Evolutionary conservation across 1,140 invertebrate species (phyloP), one percentile per base, ranked within the genome.

Genomic region (Adoxophyes honmai): DNA sequence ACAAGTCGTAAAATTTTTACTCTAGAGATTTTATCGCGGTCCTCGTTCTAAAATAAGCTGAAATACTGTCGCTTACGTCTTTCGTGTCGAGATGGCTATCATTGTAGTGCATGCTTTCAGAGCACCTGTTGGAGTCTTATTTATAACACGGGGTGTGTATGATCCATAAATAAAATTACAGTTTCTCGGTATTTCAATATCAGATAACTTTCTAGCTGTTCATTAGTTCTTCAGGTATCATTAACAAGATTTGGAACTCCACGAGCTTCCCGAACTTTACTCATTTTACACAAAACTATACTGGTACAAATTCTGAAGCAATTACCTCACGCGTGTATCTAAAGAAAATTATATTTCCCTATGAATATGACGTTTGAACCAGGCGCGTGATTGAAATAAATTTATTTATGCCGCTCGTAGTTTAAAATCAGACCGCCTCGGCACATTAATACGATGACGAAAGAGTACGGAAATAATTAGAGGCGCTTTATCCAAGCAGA

Each of bases 391-490:
- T 28, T 28, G 2, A 28, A 28, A 28, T 28, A 28, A 28, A 28
- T 28, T 28, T 13, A 28, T 28, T 28, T 13, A 53, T 51, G 35
- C 37, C 48, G 11, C 38, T 39, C 57, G 39, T 57, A 62, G 48
- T 66, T 59, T 69, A 60, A 59, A 60, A 64, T 69, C 59, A 59
- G 34, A 63, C 52, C 48, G 62, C 59, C 64, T 65, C 63, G 66
- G 57, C 71, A 68, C 71, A 68, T 72, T 67, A 67, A 73, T 80
- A 74, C 71, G 68, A 78, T 78, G 73, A 70, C 68, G 71, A 73
- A 61, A 63, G 67, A 74, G 71, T 58, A 71, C 78, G 82, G 80
- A 86, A 83, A 75, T 83, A 86, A 86, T 86, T 86, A 86, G 82
- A 75, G 73, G 55, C 65, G 75, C 71, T 81, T 74, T 78, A 81